phyloP scores from a whole-genome alignment of 2,797 vertebrate species.

The Clamator glandarius region DNA sequence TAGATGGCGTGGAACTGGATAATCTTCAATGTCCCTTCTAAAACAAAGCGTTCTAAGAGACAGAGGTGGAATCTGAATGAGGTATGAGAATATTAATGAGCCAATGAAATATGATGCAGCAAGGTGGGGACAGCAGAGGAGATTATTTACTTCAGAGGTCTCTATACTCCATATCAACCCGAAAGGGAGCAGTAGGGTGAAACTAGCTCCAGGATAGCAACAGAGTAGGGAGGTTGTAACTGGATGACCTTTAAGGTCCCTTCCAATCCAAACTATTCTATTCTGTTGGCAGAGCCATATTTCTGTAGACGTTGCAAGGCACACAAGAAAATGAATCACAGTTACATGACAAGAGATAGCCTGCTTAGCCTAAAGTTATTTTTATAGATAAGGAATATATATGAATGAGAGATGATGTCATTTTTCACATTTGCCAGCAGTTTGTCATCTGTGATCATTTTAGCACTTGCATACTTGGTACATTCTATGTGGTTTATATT shows the following conservation, averaged over 20 bases:
- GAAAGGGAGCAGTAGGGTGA: neutral
- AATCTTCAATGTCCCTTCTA: no score
- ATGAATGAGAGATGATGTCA: neutral
- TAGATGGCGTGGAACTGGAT: no score
- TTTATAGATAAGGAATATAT: neutral
- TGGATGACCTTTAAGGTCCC: no score
- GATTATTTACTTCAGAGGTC: neutral
- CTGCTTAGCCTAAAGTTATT: neutral
- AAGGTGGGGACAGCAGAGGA: rapidly evolving
- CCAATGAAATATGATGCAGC: neutral
- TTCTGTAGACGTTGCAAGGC: neutral
- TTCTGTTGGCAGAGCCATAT: rapidly evolving
- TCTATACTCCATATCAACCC: neutral
- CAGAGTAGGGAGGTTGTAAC: no score
- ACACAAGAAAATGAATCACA: neutral
- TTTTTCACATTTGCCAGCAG: neutral
- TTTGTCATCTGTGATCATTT: neutral
- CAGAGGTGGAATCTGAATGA: neutral
- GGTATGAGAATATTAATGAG: neutral
- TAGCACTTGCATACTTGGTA: neutral
- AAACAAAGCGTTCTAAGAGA: neutral
- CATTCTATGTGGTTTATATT: neutral
- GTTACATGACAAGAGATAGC: neutral
- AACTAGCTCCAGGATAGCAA: neutral
- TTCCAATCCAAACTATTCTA: no score